Evolutionary conservation across 1,140 invertebrate genomes (phyloP), one percentile per base, ranked within the genome.

Genomic region (Drosophila nebulosa): DNA sequence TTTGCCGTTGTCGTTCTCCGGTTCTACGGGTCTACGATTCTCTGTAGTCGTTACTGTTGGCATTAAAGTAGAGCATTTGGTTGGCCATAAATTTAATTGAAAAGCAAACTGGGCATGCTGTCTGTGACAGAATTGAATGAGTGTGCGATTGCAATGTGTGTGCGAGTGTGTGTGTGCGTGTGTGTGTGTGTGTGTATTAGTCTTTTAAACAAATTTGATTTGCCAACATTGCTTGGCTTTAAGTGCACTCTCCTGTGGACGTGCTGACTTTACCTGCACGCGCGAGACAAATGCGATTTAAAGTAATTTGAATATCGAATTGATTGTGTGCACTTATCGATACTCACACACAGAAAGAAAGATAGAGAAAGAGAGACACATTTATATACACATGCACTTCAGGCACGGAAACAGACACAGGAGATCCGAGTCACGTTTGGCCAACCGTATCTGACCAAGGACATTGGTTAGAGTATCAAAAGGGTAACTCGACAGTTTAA

Each of bases 261-360:
- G 81, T 86, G 78, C 69, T 64, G 58, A 66, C 64, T 76, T 70
- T 69, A 70, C 70, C 74, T 77, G 64, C 74, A 65, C 78, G 69
- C 81, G 62, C 73, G 78, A 77, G 78, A 83, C 78, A 88, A 89
- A 88, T 88, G 78, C 83, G 83, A 88, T 88, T 88, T 88, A 74
- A 83, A 83, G 69, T 88, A 76, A 88, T 88, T 88, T 88, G 84
- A 88, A 88, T 88, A 83, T 74, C 75, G 83, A 88, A 88, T 83
- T 86, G 78, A 88, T 88, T 88, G 83, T 88, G 71, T 88, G 83
- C 83, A 83, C 68, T 86, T 81, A 88, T 71, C 74, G 51, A 52
- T 77, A 69, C 66, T 32, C 73, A 55, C 57, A 71, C 36, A 32
- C 64, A 22, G 10, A 30, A 9, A 9, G 27, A 27, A 27, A 4